These are phyloP conservation scores for Etheostoma spectabile DNA, from an alignment of 2,113 vertebrate species.

Conservation along the genomic window DNA sequence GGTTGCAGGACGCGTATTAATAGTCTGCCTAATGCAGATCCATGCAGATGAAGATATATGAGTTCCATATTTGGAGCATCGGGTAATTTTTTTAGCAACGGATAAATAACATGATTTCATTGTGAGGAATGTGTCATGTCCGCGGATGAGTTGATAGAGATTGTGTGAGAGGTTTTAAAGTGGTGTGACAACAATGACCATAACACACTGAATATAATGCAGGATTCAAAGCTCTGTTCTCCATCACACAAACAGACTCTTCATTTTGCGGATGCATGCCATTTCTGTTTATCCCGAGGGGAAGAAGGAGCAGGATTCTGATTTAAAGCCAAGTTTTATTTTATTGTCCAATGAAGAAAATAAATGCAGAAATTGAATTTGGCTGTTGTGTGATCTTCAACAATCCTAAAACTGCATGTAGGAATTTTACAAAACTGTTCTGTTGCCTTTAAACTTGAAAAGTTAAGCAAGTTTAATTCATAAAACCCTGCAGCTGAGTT, in stretches of 20 bases:
- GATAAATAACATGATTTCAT: conserved; percentile 34
- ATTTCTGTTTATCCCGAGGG: not conserved
- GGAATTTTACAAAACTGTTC: not conserved
- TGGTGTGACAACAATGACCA: not conserved
- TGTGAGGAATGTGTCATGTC: conserved; percentile 4
- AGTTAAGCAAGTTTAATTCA: not conserved
- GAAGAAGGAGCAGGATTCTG: not conserved
- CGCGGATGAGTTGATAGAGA: not conserved
- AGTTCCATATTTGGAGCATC: conserved; percentile 39
- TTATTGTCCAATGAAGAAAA: not conserved
- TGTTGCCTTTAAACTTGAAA: not conserved
- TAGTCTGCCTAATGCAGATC: conserved; percentile 39
- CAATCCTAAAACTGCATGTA: not conserved
- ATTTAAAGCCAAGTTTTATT: conserved; percentile 1
- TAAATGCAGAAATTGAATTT: not conserved
- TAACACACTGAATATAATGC: not conserved
- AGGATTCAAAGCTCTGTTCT: not conserved
- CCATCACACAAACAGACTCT: not conserved
- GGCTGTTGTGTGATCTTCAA: too few species aligned
- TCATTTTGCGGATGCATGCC: not conserved
- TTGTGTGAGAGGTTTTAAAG: not conserved
- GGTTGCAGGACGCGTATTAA: conserved; percentile 39
- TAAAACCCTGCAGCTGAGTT: not conserved
- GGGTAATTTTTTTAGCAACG: conserved; percentile 35
- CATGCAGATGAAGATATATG: conserved; percentile 45